Evolutionary conservation across 2,797 vertebrate genomes (phyloP), one percentile per base, ranked within the genome.

Genomic region (Phalanger gymnotis): DNA sequence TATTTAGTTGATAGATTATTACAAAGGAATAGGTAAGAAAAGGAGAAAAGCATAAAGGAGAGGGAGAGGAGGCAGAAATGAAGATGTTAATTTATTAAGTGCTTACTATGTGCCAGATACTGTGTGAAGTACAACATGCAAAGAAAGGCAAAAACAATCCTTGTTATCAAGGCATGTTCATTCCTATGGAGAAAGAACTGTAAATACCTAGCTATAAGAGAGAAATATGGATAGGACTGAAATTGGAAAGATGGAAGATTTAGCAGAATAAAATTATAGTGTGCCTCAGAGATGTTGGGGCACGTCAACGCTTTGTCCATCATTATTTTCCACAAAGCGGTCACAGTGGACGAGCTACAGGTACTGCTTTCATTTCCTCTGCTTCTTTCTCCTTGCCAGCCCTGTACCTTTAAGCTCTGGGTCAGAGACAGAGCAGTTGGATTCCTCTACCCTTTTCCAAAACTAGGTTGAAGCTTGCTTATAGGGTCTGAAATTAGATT

Each of bases 401-500:
- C 54, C 22, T 7, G 34, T 58, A 30, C 66, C 40, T 53, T 54
- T 31, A 91, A 61, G 28, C 5, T 95, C 66, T 81, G 66, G 61
- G n/a, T 58, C 40, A 55, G 73, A 87, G 73, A 51, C 40, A 27
- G 40, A 87, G 73, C 28, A 52, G n/a, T 93, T 87, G 90, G 66
- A 93, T 93, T 55, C 54, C 57, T 90, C 93, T 55, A 90, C 14
- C 66, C 55, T 93, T 94, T 89, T 73, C 89, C 28, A 90, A 92
- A 53, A 87, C 73, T 51, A 87, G 40, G 73, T 87, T 87, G 73
- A 87, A 87, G 25, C 73, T 87, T 87, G 40, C 40, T 87, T 87
- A 28, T 87, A 87, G 73, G 73, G 73, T 87, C 73, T 87, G 73
- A 87, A 87, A 87, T 87, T 87, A 87, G 73, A 87, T 87, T 87